Conservation (phyloP, 2,113 vertebrate genomes). For the Myiozetetes cayanensis region DNA sequence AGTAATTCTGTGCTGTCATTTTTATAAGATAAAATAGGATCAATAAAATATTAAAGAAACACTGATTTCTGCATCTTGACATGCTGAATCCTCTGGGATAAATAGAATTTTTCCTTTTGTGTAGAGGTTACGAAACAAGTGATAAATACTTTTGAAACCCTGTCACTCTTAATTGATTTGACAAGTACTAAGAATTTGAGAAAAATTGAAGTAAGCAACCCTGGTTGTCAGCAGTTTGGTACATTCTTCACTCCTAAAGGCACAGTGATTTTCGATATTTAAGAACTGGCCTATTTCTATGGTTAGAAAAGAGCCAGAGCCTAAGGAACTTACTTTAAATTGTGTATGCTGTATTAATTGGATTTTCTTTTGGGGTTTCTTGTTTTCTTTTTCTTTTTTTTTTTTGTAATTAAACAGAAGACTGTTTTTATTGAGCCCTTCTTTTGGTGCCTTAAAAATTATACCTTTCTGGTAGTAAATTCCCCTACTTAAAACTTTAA, state of each 20-base stretch:
- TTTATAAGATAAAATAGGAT: background rate
- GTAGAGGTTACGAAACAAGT: slow-evolving; percentile 65
- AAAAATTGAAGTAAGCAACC: slow-evolving; percentile 31
- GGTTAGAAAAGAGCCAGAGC: background rate
- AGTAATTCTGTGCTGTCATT: background rate
- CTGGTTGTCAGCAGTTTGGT: slow-evolving; percentile 14
- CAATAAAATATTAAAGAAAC: slow-evolving; percentile 54
- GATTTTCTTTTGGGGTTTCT: slow-evolving; percentile 12
- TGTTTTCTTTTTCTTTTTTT: slow-evolving; percentile 10
- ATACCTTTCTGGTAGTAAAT: slow-evolving; percentile 79
- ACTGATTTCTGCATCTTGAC: slow-evolving; percentile 58
- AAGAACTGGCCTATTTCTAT: background rate
- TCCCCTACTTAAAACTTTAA: slow-evolving; percentile 81
- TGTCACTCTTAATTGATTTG: slow-evolving; percentile 73
- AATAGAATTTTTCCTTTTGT: slow-evolving; percentile 64
- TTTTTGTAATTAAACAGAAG: slow-evolving; percentile 73
- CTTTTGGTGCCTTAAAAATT: slow-evolving; percentile 74
- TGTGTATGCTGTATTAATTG: background rate
- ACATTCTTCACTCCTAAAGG: slow-evolving; percentile 23
- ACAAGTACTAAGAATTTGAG: slow-evolving; percentile 47
- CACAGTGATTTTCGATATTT: slow-evolving; percentile 3
- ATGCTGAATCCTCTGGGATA: slow-evolving; percentile 42
- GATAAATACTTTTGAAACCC: slow-evolving; percentile 71
- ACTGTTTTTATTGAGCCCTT: slow-evolving; percentile 73
- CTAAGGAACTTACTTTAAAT: background rate